These are phyloP conservation scores for Urophycis tenuis DNA, from an alignment of 2,797 vertebrate genomes.

Conservation along the genomic window DNA sequence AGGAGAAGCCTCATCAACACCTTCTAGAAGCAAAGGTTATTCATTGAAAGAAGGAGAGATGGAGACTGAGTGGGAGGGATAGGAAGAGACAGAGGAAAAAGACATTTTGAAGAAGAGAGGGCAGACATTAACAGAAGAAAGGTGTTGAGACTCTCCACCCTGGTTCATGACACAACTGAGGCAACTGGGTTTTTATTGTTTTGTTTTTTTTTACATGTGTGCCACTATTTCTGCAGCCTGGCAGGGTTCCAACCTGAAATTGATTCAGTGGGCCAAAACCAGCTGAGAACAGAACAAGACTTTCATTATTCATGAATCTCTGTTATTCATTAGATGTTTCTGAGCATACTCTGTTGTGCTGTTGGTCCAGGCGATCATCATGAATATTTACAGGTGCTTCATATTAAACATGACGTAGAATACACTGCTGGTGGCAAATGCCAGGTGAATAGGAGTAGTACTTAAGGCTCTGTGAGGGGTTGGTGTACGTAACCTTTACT, in stretches of 20 bases:
- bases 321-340: slow-evolving; percentile 59
- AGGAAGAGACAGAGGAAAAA: too few species aligned
- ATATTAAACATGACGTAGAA: slow-evolving; percentile 64
- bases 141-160: too few species aligned
- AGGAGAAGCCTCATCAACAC: not conserved
- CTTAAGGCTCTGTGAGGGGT: slow-evolving; percentile 29
- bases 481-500: slow-evolving; percentile 56
- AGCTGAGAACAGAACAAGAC: slow-evolving; percentile 16
- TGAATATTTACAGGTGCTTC: slow-evolving; percentile 65
- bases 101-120: too few species aligned
- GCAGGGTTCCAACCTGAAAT: slow-evolving; percentile 24
- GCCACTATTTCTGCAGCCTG: slow-evolving; percentile 13
- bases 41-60: not conserved
- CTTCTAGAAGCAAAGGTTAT: not conserved
- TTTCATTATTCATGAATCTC: slow-evolving; percentile 60
- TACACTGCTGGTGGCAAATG: slow-evolving; percentile 57
- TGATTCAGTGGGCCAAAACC: slow-evolving; percentile 18
- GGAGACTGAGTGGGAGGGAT: too few species aligned
- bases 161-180: too few species aligned
- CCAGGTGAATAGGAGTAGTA: slow-evolving; percentile 57
- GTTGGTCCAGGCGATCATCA: slow-evolving; percentile 48
- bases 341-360: slow-evolving; percentile 42
- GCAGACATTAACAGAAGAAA: too few species aligned
- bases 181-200: too few species aligned
- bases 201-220: not conserved